Conservation (phyloP, 2,888 invertebrate species). For the Acrobasis consociella region DNA sequence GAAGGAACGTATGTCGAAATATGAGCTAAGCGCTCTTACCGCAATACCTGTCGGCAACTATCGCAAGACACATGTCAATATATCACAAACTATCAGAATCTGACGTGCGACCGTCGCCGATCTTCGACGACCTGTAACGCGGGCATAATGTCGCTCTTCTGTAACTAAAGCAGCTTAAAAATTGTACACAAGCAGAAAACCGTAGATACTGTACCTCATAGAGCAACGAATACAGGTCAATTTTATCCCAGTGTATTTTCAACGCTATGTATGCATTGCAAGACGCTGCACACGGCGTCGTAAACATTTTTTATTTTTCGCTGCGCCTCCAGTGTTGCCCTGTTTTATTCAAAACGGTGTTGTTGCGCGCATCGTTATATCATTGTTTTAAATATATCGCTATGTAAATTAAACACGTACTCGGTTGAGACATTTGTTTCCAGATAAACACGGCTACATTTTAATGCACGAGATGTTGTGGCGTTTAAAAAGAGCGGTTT, state of each 20-base stretch:
- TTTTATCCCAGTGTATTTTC: conserved; percentile 4
- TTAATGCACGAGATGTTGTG: too few relatives aligned
- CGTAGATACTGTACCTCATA: background rate
- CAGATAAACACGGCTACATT: background rate
- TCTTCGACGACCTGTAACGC: too few relatives aligned
- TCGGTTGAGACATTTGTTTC: background rate
- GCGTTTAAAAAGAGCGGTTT: too few relatives aligned
- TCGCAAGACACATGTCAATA: too few relatives aligned
- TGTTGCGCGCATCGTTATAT: background rate
- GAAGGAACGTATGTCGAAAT: too few relatives aligned
- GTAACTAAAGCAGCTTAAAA: too few relatives aligned
- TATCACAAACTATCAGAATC: too few relatives aligned
- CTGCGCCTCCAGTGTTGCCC: background rate
- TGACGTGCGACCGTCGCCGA: too few relatives aligned
- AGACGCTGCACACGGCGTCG: background rate
- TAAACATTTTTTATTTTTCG: conserved; percentile 1
- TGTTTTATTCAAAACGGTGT: background rate
- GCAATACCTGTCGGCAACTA: too few relatives aligned
- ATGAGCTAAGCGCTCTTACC: too few relatives aligned
- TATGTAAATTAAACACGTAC: background rate
- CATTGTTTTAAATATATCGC: background rate
- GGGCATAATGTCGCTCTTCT: too few relatives aligned
- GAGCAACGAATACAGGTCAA: background rate
- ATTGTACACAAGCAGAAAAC: too few relatives aligned
- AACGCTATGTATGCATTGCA: conserved; percentile 17